Conservation (phyloP, 2,797 vertebrate species). For the Rachycentron canadum region DNA sequence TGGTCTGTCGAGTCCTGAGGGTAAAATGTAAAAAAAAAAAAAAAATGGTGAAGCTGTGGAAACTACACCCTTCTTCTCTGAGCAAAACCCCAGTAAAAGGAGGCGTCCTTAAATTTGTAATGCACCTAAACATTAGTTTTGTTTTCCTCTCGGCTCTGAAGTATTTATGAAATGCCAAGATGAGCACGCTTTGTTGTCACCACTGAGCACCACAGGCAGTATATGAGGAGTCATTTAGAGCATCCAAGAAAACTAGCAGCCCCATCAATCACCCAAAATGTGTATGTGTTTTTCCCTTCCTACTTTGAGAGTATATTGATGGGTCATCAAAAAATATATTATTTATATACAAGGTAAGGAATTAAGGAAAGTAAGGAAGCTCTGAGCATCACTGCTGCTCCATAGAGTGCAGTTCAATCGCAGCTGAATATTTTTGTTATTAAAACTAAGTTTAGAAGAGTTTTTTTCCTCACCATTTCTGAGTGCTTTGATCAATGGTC, state of each 20-base stretch:
- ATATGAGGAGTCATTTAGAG: constrained; percentile 42
- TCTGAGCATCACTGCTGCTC: not conserved
- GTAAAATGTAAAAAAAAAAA: not conserved
- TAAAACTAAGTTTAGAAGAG: constrained; percentile 5
- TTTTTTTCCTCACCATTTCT: not conserved
- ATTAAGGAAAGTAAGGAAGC: not conserved
- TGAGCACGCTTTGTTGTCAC: constrained; percentile 38
- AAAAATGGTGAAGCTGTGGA: constrained; percentile 11
- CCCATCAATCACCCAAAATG: constrained; percentile 16
- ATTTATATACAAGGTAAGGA: not conserved
- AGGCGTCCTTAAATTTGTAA: constrained; percentile 48
- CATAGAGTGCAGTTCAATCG: not conserved
- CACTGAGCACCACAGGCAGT: constrained; percentile 25
- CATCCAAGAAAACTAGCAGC: constrained; percentile 20
- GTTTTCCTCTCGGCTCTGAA: constrained; percentile 29
- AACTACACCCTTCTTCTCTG: constrained; percentile 26
- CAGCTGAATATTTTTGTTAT: constrained; percentile 7
- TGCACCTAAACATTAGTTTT: constrained; percentile 36
- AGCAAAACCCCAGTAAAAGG: constrained; percentile 3
- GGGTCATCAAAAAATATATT: constrained; percentile 17
- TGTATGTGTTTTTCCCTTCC: constrained; percentile 17
- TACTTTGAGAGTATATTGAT: constrained; percentile 24
- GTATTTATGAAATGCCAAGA: constrained; percentile 47
- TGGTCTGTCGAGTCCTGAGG: constrained; percentile 28
- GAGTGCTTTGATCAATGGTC: constrained; percentile 10